Base-by-base conservation (phyloP, 2,888 invertebrate genomes). In the Himalopsyche tibetana region DNA sequence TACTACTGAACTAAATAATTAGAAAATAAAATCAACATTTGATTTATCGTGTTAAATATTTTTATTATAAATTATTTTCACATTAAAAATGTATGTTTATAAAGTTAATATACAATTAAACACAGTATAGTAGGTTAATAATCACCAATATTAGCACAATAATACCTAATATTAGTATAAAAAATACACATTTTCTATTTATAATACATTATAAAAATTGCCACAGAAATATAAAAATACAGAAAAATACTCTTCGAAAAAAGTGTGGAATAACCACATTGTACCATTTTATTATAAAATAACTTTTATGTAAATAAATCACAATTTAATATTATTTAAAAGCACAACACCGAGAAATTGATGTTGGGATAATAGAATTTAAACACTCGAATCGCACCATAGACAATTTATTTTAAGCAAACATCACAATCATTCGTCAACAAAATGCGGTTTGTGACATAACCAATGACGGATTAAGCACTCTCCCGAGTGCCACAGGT, bases 101-200 rank as follows among this genome's bases (percentile, higher is more conserved):
- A 36, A 36, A 36, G 74, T 74, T 74, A 74, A 38, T 38, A 74
- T 74, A 74, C 74, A 74, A 74, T 74, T 74, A 36, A 69, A 74
- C 74, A 74, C 36, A 74, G 74, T 74, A 74, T 74, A 74, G 8
- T 74, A 74, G 74, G 74, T 38, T 74, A 74, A 74, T 74, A 74
- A 74, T 74, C 74, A 74, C 74, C 38, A 36, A 38, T 74, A 74
- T 74, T 74, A 74, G 74, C 74, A 74, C 36, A 74, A 74, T 28
- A 74, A 74, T 74, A 74, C 38, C 38, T 74, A 74, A 74, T 74
- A 74, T 74, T 74, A 74, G 38, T 38, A 74, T 38, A 74, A 74
- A 74, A 36, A 74, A 74, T 74, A 74, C 74, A 74, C 74, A 74
- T 74, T 74, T 38, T 5, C 74, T 74, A 51, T 51, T 51, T 51